Percentiles rank a stretch among this genome's conserved stretches.
Conservation (phyloP, 2,113 vertebrate species). For the Triplophysa tibetana region DNA sequence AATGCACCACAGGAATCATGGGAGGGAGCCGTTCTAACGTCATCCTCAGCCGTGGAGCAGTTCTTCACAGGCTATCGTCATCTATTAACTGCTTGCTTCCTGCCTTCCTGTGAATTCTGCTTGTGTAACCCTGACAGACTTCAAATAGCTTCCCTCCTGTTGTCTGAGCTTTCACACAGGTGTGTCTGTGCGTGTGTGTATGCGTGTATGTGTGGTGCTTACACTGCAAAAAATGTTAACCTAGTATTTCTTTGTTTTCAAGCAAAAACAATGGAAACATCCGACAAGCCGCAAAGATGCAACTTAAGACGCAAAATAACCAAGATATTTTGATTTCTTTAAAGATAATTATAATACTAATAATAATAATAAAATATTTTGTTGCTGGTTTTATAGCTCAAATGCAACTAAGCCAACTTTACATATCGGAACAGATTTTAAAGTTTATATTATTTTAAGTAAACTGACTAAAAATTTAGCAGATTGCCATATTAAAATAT, state of each 20-base stretch:
- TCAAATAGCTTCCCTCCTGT: slow-evolving; percentile 35
- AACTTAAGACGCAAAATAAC: too few relatives aligned
- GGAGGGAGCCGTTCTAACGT: slow-evolving; percentile 21
- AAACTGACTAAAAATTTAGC: too few relatives aligned
- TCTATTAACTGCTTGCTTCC: slow-evolving; percentile 29
- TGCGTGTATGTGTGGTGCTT: too few relatives aligned
- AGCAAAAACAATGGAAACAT: not conserved
- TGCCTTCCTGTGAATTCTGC: slow-evolving; percentile 19
- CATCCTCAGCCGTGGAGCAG: slow-evolving; percentile 10
- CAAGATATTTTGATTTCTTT: too few relatives aligned
- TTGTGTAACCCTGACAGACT: slow-evolving; percentile 7
- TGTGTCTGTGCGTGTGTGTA: not conserved
- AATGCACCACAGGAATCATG: slow-evolving; percentile 22
- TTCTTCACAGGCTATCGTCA: slow-evolving; percentile 22
- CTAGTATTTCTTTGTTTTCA: too few relatives aligned
- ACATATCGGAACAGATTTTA: too few relatives aligned
- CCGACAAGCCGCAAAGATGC: not conserved
- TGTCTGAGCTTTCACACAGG: slow-evolving; percentile 26
- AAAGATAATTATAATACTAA: too few relatives aligned
- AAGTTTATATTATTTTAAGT: too few relatives aligned
- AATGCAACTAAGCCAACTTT: too few relatives aligned
- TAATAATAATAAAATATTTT: too few relatives aligned
- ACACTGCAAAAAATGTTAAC: not conserved
- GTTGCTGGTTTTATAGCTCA: too few relatives aligned
- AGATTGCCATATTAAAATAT: too few relatives aligned